Percentiles rank a stretch among this genome's conserved stretches.
Evolutionary conservation across 2,797 vertebrate genomes (phyloP).

Genomic region (Lepilemur septentrionalis): DNA sequence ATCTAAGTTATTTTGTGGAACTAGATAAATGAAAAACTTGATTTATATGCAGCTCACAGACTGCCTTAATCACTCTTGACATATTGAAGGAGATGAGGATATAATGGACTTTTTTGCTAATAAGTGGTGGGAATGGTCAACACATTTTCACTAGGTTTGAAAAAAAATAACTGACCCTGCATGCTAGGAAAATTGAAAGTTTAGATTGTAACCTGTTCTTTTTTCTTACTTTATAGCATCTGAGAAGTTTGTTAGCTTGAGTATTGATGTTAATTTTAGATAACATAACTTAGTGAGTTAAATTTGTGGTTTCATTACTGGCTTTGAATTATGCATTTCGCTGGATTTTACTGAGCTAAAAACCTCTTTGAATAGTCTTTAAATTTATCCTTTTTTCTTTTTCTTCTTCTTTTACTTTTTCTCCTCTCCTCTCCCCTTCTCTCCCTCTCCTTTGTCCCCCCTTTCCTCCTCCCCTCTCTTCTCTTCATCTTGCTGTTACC

Average conservation of each 20-base stretch:
- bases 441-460: too few relatives aligned
- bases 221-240: background rate
- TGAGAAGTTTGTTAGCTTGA: constrained; percentile 44
- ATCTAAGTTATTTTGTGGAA: background rate
- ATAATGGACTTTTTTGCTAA: background rate
- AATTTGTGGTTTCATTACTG: background rate
- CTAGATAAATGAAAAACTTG: background rate
- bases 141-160: background rate
- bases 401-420: too few relatives aligned
- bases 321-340: background rate
- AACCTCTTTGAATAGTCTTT: background rate
- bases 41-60: background rate
- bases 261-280: constrained; percentile 7
- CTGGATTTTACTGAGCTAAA: constrained; percentile 21
- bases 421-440: too few relatives aligned
- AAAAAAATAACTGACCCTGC: background rate
- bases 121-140: background rate
- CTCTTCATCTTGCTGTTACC: too few relatives aligned
- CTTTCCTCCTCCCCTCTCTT: too few relatives aligned
- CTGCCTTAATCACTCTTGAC: constrained; percentile 36
- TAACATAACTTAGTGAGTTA: background rate
- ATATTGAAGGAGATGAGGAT: constrained; percentile 14
- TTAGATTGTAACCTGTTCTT: constrained; percentile 13
- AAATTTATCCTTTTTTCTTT: background rate
- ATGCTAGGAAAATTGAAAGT: background rate